These are phyloP conservation scores for Solea senegalensis DNA, from an alignment of 2,113 vertebrate genomes.

Conservation along the genomic window DNA sequence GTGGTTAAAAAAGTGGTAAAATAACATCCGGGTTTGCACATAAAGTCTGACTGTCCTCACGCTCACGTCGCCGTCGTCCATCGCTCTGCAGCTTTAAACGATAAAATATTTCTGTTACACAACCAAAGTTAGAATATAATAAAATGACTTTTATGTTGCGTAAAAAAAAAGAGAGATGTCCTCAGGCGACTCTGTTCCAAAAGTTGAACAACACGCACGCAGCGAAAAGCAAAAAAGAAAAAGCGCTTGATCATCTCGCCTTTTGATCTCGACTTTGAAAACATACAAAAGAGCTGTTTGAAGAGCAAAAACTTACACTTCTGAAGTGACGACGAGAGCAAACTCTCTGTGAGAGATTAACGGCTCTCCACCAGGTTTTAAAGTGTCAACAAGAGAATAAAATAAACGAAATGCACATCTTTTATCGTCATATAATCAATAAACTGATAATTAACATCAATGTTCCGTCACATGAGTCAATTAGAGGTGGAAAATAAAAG, in stretches of 20 bases:
- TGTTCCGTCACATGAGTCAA: too few species aligned
- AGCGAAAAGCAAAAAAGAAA: conserved; percentile 13
- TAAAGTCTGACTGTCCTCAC: background rate
- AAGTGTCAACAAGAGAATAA: background rate
- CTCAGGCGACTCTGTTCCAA: conserved; percentile 42
- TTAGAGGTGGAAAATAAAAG: too few species aligned
- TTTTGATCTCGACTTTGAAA: conserved; percentile 59
- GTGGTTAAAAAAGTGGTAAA: background rate
- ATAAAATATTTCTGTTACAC: background rate
- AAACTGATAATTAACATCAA: too few species aligned
- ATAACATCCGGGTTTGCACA: background rate
- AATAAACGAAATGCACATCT: background rate
- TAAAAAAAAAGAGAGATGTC: conserved; percentile 12
- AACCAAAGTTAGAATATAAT: background rate
- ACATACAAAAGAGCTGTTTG: conserved; percentile 27
- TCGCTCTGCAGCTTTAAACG: background rate
- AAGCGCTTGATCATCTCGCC: conserved; percentile 52
- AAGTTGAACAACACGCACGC: conserved; percentile 26
- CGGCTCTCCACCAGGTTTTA: background rate
- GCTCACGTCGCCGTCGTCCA: too few species aligned
- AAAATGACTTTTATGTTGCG: conserved; percentile 39
- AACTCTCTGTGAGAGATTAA: background rate
- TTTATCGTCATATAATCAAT: background rate
- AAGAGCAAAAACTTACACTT: conserved; percentile 1
- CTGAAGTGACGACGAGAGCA: background rate